Percentiles rank a stretch among this genome's conserved stretches.
Evolutionary conservation across 2,888 invertebrate species (phyloP).

Genomic region (Blastobasis lacticolella): DNA sequence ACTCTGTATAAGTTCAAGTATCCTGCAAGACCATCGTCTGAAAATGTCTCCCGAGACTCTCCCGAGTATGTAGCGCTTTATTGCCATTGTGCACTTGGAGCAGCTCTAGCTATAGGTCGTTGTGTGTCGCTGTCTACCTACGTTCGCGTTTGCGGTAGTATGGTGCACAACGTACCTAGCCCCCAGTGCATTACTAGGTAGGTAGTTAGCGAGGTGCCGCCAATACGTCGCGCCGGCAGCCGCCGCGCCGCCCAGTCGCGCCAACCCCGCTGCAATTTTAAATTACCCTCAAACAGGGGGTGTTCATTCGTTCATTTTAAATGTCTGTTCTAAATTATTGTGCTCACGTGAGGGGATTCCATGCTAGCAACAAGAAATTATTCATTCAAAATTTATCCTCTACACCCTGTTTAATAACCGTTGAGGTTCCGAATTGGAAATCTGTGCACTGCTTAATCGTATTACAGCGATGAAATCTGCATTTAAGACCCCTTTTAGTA

Average conservation of each 20-base stretch:
- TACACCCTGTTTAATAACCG: conserved; percentile 52
- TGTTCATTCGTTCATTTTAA: conserved; percentile 35
- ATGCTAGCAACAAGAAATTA: conserved; percentile 28
- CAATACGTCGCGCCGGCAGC: conserved; percentile 26
- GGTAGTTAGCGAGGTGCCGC: conserved; percentile 15
- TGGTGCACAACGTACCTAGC: too few species aligned
- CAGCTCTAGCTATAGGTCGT: too few species aligned
- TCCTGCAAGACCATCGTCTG: too few species aligned
- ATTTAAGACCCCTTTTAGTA: not conserved
- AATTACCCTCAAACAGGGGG: conserved; percentile 52
- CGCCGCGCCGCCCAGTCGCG: conserved; percentile 27
- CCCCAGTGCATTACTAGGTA: too few species aligned
- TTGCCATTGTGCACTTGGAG: too few species aligned
- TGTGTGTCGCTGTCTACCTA: too few species aligned
- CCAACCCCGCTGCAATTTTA: conserved; percentile 52
- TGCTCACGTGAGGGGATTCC: conserved; percentile 16
- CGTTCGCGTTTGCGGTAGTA: too few species aligned
- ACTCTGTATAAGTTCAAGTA: too few species aligned
- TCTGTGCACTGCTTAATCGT: conserved; percentile 33
- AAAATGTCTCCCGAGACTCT: too few species aligned
- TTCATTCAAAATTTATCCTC: conserved; percentile 44
- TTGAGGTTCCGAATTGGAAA: conserved; percentile 59
- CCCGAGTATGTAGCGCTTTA: too few species aligned
- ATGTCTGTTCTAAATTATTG: conserved; percentile 35
- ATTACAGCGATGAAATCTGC: conserved; percentile 1